Percentiles rank a stretch among this genome's conserved stretches.
These are phyloP conservation scores for Pegoplata infirma DNA, from an alignment of 2,888 invertebrate species.

Conservation along the genomic window DNA sequence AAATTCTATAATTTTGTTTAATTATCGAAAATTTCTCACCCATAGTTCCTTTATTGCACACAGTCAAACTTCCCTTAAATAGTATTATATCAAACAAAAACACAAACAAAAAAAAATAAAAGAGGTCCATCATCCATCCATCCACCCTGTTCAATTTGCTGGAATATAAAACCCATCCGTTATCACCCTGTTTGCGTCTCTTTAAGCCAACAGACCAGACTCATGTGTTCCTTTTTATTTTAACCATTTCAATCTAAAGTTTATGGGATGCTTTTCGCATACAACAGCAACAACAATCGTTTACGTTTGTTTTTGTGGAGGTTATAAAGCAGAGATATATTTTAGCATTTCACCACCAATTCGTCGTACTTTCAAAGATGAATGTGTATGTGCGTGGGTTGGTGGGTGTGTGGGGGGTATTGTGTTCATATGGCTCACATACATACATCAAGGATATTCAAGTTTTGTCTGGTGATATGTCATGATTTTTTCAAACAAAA, in stretches of 20 bases:
- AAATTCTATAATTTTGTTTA: not conserved
- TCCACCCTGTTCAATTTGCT: constrained; percentile 44
- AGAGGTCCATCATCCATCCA: not conserved
- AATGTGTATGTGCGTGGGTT: constrained; percentile 28
- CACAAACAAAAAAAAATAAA: not conserved
- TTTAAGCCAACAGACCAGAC: constrained; percentile 49
- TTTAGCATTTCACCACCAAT: constrained; percentile 65
- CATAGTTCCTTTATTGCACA: not conserved
- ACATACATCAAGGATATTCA: constrained; percentile 62
- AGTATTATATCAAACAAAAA: constrained; percentile 6
- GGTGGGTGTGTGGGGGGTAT: constrained; percentile 25
- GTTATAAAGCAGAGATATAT: constrained; percentile 56
- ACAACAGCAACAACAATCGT: constrained; percentile 19
- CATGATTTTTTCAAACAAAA: constrained; percentile 61
- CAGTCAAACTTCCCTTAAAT: constrained; percentile 56
- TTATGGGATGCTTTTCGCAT: constrained; percentile 50
- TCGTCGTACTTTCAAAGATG: constrained; percentile 19
- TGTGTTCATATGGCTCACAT: constrained; percentile 40
- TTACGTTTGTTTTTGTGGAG: constrained; percentile 41
- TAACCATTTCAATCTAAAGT: constrained; percentile 59
- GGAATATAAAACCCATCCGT: constrained; percentile 48
- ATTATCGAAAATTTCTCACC: too few relatives aligned
- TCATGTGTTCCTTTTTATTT: constrained; percentile 59
- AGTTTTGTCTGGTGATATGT: constrained; percentile 58
- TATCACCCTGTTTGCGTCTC: constrained; percentile 51